Percentiles rank a stretch among this genome's conserved stretches.
phyloP scores from a whole-genome alignment of 2,113 vertebrate genomes.

The Lipophrys pholis region DNA sequence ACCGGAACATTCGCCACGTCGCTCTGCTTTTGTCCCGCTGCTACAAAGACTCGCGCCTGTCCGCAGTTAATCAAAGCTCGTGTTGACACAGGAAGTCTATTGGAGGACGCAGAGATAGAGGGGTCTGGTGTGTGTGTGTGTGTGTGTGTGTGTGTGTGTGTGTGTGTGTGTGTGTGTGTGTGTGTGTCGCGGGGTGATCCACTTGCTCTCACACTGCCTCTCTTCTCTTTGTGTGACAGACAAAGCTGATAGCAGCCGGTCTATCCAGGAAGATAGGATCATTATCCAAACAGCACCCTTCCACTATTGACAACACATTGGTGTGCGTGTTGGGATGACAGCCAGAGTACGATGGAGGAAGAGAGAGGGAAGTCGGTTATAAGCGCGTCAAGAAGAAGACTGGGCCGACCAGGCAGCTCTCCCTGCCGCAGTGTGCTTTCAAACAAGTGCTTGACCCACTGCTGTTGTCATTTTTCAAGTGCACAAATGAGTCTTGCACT shows the following conservation, averaged over 20 bases:
- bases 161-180: conserved; percentile 16
- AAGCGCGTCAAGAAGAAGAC: conserved; percentile 8
- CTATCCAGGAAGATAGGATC: conserved; percentile 68
- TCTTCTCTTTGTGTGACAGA: conserved; percentile 68
- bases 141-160: conserved; percentile 1
- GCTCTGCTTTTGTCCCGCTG: conserved; percentile 26
- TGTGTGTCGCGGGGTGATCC: conserved; percentile 34
- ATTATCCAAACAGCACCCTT: conserved; percentile 62
- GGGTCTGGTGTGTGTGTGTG: conserved; percentile 14
- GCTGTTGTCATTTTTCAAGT: too few relatives aligned
- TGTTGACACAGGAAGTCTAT: conserved; percentile 76
- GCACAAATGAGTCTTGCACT: too few relatives aligned
- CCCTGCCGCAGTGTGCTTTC: too few relatives aligned
- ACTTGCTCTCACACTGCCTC: conserved; percentile 45
- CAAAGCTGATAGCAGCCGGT: conserved; percentile 59
- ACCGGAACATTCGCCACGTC: conserved; percentile 32
- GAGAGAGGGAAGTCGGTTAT: conserved; percentile 4
- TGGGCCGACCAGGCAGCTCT: too few relatives aligned
- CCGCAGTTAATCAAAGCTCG: conserved; percentile 63
- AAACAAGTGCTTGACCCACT: too few relatives aligned
- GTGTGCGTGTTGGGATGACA: conserved; percentile 40
- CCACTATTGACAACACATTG: conserved; percentile 57
- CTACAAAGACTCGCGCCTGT: conserved; percentile 38
- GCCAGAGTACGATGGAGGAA: conserved; percentile 8
- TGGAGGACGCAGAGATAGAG: conserved; percentile 48